Evolutionary conservation across 2,113 vertebrate species (phyloP), one percentile per base, ranked within the genome.

Genomic region (Ploceus nigricollis): DNA sequence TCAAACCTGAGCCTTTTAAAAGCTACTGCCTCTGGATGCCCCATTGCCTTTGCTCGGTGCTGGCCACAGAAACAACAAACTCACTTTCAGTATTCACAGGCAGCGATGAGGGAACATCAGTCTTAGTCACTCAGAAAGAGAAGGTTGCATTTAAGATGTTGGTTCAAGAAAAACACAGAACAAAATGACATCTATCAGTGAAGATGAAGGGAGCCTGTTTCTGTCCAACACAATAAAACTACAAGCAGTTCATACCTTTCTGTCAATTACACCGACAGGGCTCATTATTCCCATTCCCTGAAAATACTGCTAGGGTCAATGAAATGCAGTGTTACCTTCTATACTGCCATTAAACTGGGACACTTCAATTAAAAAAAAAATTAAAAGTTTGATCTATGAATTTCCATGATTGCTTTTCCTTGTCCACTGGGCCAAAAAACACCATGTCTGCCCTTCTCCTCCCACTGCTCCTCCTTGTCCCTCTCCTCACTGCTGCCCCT

Each of bases 81-180:
- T 86, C 58, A 39, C 40, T 87, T 58, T 44, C 8, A 10, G 40
- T 60, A 47, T 66, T 92, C 31, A 28, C 76, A 25, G 83, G 63
- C 66, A 7, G 40, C 15, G 13, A 66, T 51, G 42, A 91, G 35
- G 51, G 78, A 93, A 86, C 86, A 92, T 64, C 77, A 66, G 45
- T 93, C 94, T 93, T 54, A 39, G 51, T 95, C 91, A 77, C 33
- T 89, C 79, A 78, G 73, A 96, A 96, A 80, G 93, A 96, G 95
- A 95, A 97, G 72, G 85, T 80, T 90, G 31, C 45, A 88, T 94
- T 94, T 82, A 94, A 91, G 79, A 40, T 71, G 78, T 72, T 91
- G 93, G 61, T 89, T 93, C 85, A 85, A 94, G 86, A 91, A 70
- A 93, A 83, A 88, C 92, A 82, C n/a, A n/a, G 80, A 87, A 95